phyloP scores from a whole-genome alignment of 1,140 invertebrate species.

The Episyrphus balteatus region DNA sequence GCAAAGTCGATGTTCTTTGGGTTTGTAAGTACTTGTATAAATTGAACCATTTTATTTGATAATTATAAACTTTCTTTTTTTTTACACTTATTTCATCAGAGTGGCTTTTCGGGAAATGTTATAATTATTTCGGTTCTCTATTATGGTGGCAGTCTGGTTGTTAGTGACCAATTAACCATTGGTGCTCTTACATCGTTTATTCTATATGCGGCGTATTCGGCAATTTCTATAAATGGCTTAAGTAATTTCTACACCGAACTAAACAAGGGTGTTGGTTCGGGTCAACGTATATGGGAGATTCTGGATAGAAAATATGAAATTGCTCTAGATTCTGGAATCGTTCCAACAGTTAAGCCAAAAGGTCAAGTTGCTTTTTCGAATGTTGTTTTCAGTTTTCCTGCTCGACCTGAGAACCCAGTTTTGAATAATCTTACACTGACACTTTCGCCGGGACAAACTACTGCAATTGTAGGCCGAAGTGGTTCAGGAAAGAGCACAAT shows the following conservation, averaged over 20 bases:
- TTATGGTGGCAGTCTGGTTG: constrained; percentile 83
- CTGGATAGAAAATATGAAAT: constrained; percentile 71
- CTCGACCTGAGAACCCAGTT: constrained; percentile 49
- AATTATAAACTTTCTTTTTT: constrained; percentile 2
- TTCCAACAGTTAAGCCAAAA: constrained; percentile 24
- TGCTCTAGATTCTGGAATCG: constrained; percentile 46
- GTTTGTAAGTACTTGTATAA: constrained; percentile 49
- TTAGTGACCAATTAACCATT: constrained; percentile 68
- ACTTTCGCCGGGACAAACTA: constrained; percentile 56
- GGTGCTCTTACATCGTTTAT: constrained; percentile 86
- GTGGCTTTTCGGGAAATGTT: constrained; percentile 84
- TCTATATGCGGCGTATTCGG: constrained; percentile 85
- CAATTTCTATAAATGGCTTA: constrained; percentile 75
- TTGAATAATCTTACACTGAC: constrained; percentile 58
- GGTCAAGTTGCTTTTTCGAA: constrained; percentile 56
- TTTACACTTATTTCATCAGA: constrained; percentile 59
- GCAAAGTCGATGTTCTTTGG: constrained; percentile 87
- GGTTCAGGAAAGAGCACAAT: constrained; percentile 81
- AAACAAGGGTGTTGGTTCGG: constrained; percentile 87
- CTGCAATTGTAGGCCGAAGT: constrained; percentile 69
- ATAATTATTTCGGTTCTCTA: constrained; percentile 88
- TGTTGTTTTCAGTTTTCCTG: constrained; percentile 64
- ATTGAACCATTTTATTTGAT: neutral
- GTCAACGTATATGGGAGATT: constrained; percentile 77
- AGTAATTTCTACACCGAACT: constrained; percentile 87